Evolutionary conservation across 2,888 invertebrate species (phyloP), one percentile per base, ranked within the genome.

Genomic region (Ectemnius continuus): DNA sequence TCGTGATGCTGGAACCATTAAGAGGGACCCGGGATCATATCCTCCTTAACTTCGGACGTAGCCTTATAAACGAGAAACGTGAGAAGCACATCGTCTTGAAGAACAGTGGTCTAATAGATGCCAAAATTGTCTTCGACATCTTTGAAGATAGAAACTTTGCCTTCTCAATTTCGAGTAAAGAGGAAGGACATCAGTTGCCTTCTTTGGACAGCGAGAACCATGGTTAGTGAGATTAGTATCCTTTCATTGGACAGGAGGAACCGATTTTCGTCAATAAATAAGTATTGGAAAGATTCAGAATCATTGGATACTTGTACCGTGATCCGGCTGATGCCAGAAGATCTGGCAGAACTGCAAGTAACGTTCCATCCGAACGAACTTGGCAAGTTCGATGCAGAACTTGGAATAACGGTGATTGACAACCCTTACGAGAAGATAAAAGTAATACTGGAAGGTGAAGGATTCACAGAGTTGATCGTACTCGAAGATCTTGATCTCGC

Each of bases 361-460:
- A 76, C 82, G 45, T 92, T 91, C 77, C 74, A 78, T 20, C 91
- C 92, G 2, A 76, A 48, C 2, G 76, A 82, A 47, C 79, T 86
- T 57, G 87, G 87, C 2, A 82, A 72, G 6, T 80, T 84, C 47
- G 69, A 81, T 0, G 85, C 86, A 11, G 74, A 82, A 61, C 81
- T 94, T 56, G 91, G 91, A 46, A 78, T 94, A 26, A 90, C 91
- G 48, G 91, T 92, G 3, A 86, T 91, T 13, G 92, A 93, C 81
- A 94, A 94, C 89, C 93, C 93, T 59, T 93, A 92, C 81, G 93
- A 94, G 79, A 91, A 92, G 71, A 87, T 91, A n/a, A 89, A 88
- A 45, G 86, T 93, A n/a, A 87, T 91, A 16, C 77, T 92, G 20
- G 88, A 89, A 1, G 93, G 91, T 0, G 91, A 92, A 76, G 91